Evolutionary conservation across 2,888 invertebrate genomes (phyloP).

Genomic region (Leptarthrus brevirostris): DNA sequence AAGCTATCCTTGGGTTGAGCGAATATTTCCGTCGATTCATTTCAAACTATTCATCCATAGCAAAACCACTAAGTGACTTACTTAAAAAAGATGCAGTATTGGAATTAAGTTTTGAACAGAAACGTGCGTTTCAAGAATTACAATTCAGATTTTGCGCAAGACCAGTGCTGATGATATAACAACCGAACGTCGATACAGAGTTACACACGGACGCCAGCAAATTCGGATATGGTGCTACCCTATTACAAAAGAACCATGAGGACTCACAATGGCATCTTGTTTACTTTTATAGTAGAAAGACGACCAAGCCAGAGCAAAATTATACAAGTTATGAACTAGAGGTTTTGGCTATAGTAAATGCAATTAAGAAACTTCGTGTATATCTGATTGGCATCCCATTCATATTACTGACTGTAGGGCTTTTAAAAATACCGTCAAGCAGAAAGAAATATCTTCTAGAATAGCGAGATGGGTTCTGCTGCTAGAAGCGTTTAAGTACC

Average conservation of each 20-base stretch:
- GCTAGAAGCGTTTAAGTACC: slow-evolving; percentile 4
- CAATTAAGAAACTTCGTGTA: too few relatives aligned
- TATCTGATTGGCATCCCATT: not conserved
- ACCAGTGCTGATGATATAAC: slow-evolving; percentile 8
- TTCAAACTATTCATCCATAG: not conserved
- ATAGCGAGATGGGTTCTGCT: slow-evolving; percentile 1
- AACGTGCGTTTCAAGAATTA: not conserved
- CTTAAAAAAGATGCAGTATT: too few relatives aligned
- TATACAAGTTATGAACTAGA: too few relatives aligned
- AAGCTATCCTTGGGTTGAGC: not conserved
- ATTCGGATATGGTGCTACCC: not conserved
- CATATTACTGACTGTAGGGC: not conserved
- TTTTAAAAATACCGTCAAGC: not conserved
- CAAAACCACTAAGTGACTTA: not conserved
- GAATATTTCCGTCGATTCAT: slow-evolving; percentile 23
- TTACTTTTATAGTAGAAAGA: too few relatives aligned
- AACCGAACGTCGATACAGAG: too few relatives aligned
- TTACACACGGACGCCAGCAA: slow-evolving; percentile 14
- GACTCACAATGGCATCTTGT: too few relatives aligned
- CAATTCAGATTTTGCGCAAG: not conserved
- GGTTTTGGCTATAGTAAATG: too few relatives aligned
- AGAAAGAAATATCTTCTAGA: not conserved
- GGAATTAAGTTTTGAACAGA: not conserved
- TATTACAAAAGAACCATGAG: too few relatives aligned
- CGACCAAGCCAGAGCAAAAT: too few relatives aligned